Conservation (phyloP, 2,113 vertebrate species). For the Benitochromis conjunctus region DNA sequence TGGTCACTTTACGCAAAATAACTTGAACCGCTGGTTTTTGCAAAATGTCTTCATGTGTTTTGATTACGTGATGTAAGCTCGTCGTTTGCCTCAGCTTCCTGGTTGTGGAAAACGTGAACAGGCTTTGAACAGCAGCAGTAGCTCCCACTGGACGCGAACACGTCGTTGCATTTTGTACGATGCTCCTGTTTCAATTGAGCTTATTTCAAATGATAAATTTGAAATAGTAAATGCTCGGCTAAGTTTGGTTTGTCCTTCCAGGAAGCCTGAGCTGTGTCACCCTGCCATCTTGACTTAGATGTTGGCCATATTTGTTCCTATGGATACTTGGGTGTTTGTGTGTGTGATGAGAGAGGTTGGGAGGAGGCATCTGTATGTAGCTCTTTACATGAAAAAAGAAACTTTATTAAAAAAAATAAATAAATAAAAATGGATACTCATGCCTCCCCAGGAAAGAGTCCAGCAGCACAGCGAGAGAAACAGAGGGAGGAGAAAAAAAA, state of each 20-base stretch:
- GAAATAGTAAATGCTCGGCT: not conserved
- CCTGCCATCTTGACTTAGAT: constrained; percentile 63
- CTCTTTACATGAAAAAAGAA: constrained; percentile 47
- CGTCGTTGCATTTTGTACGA: not conserved
- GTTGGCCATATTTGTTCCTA: constrained; percentile 64
- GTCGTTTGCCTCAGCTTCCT: constrained; percentile 46
- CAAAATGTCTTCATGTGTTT: constrained; percentile 11
- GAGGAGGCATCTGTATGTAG: constrained; percentile 60
- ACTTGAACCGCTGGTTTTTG: constrained; percentile 25
- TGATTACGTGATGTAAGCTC: constrained; percentile 30
- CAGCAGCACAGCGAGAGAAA: not conserved
- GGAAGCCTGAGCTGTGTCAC: constrained; percentile 45
- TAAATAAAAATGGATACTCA: not conserved
- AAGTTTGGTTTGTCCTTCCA: not conserved
- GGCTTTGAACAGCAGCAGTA: not conserved
- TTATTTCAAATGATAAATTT: not conserved
- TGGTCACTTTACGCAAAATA: constrained; percentile 47
- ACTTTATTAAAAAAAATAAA: not conserved
- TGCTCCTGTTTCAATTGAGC: not conserved
- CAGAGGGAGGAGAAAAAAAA: constrained; percentile 6
- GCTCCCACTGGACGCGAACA: not conserved
- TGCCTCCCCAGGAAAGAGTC: constrained; percentile 1
- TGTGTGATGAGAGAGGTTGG: not conserved
- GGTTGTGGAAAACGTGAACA: constrained; percentile 27
- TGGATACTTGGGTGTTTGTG: constrained; percentile 42